Conservation (phyloP, 2,888 invertebrate genomes). For the Prostheceraeus crozeri region DNA sequence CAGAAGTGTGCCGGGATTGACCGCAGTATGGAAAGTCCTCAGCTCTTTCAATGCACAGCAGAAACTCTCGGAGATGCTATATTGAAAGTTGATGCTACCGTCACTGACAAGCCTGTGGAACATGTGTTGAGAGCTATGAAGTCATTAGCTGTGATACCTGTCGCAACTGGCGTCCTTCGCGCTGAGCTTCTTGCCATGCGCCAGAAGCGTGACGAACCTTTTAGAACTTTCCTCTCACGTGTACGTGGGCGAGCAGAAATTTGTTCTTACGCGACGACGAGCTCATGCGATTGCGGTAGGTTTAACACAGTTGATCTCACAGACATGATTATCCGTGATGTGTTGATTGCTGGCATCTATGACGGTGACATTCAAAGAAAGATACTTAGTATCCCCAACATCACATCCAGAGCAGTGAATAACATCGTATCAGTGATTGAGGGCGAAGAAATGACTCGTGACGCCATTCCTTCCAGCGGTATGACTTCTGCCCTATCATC, state of each 20-base stretch:
- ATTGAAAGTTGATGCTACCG: constrained; percentile 25
- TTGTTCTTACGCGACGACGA: not conserved
- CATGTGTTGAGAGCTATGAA: constrained; percentile 22
- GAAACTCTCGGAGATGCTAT: constrained; percentile 18
- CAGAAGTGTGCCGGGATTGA: constrained; percentile 18
- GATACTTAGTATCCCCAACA: constrained; percentile 4
- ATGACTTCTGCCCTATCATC: no score
- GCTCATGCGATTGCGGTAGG: not conserved
- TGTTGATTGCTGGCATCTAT: constrained; percentile 7
- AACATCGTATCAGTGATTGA: constrained; percentile 7
- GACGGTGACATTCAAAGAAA: constrained; percentile 24
- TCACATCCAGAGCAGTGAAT: constrained; percentile 18
- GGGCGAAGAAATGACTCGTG: constrained; percentile 25
- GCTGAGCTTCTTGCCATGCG: constrained; percentile 25
- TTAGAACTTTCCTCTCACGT: constrained; percentile 28
- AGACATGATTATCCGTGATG: not conserved
- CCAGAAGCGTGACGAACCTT: constrained; percentile 24
- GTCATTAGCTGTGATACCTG: constrained; percentile 26
- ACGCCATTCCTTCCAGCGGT: constrained; percentile 24
- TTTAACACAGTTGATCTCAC: constrained; percentile 3
- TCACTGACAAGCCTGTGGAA: constrained; percentile 19
- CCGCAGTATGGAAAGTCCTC: constrained; percentile 8
- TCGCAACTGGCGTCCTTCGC: constrained; percentile 23
- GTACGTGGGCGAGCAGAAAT: constrained; percentile 12
- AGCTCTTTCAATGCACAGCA: constrained; percentile 27